Conservation (phyloP, 2,113 vertebrate species). For the Sciurus niger region DNA sequence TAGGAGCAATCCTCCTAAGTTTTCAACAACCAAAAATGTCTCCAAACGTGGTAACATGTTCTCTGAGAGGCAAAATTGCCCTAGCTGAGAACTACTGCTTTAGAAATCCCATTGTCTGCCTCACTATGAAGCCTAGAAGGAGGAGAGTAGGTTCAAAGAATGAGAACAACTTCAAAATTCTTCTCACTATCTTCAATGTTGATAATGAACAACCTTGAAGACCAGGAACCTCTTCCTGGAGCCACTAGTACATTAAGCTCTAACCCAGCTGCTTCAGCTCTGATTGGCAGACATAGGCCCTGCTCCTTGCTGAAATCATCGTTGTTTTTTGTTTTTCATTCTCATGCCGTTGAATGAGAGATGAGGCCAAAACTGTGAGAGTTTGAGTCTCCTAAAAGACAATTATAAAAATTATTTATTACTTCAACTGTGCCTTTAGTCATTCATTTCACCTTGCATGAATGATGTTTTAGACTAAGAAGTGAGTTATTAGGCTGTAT, state of each 20-base stretch:
- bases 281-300: not conserved
- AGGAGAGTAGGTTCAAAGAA: not conserved
- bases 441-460: not conserved
- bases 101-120: not conserved
- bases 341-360: not conserved
- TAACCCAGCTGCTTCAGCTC: not conserved
- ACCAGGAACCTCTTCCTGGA: not conserved
- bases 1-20: not conserved
- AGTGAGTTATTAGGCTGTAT: not conserved
- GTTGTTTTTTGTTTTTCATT: not conserved
- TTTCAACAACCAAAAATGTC: not conserved
- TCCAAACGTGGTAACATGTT: slow-evolving; percentile 19
- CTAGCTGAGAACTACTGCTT: not conserved
- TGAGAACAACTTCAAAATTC: not conserved
- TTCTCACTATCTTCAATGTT: not conserved
- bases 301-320: not conserved
- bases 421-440: not conserved
- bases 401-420: not conserved
- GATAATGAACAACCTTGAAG: not conserved
- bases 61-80: not conserved
- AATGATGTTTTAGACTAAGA: slow-evolving; percentile 8
- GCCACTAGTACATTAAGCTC: fast-evolving
- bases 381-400: not conserved
- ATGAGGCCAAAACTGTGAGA: not conserved
- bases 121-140: not conserved